Conservation (phyloP, 2,113 vertebrate genomes). For the Nerophis lumbriciformis region DNA sequence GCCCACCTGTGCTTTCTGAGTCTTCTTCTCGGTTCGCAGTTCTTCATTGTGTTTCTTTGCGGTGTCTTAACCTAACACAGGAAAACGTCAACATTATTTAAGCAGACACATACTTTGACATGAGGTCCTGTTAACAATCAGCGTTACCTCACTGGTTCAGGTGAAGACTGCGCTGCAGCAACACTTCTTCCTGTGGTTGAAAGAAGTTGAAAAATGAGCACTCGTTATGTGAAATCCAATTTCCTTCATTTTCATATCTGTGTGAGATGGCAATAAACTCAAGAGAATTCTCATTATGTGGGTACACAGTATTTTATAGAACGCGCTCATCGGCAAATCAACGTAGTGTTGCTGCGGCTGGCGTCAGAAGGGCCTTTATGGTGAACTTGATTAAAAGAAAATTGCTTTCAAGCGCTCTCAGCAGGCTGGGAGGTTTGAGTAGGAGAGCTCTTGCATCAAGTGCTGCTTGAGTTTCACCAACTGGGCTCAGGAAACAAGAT, state of each 20-base stretch:
- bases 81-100: background rate
- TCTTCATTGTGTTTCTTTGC: constrained; percentile 14
- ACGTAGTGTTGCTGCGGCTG: constrained; percentile 58
- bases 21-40: constrained; percentile 16
- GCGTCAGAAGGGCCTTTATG: constrained; percentile 66
- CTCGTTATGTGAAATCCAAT: constrained; percentile 2
- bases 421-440: constrained; percentile 59
- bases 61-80: constrained; percentile 36
- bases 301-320: constrained; percentile 49
- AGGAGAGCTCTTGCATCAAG: constrained; percentile 49
- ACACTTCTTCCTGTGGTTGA: constrained; percentile 1
- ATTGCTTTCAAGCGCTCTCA: constrained; percentile 71
- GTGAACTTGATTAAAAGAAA: constrained; percentile 73
- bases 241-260: constrained; percentile 21
- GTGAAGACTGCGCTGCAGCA: background rate
- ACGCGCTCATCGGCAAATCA: constrained; percentile 55
- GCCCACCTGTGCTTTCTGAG: constrained; percentile 48
- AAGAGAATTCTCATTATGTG: constrained; percentile 48
- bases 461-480: constrained; percentile 48
- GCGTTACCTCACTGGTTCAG: background rate
- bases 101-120: background rate
- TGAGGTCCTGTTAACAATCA: background rate
- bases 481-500: constrained; percentile 58
- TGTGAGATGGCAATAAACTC: constrained; percentile 44
- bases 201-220: constrained; percentile 20